Base-by-base conservation (phyloP, 2,113 vertebrate species). In the Accipiter virgatus region DNA sequence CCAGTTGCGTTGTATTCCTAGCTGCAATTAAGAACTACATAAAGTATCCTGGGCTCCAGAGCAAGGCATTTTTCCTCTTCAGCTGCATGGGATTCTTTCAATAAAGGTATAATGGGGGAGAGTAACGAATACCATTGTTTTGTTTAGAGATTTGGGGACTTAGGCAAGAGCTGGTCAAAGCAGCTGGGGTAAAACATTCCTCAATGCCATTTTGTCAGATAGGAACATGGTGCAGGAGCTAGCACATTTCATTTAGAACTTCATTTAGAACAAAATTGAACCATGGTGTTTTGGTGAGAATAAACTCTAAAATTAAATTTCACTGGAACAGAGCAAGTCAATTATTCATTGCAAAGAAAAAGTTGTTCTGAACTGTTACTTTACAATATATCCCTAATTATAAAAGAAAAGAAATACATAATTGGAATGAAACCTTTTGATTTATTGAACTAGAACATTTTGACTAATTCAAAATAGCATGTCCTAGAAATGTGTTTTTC, bases 371-470 rank as follows among this genome's bases (percentile, higher is more conserved):
- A 95, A 79, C 86, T 91, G 70, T 85, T 96, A 52, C 77, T 95
- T 91, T 89, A 68, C 70, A 86, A 89, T 94, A 79, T 66, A 94
- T 48, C 62, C 81, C 62, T 97, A 97, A 97, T 97, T 93, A 96
- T 58, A 50, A 90, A 65, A 95, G n/a, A 83, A 91, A 80, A 77
- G 78, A 91, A 93, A 97, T 38, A 48, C 86, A 93, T 80, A 97
- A 82, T 89, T 93, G 81, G 66, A 97, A 91, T 9, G 61, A 92
- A 97, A 93, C 74, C 93, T 94, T 97, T 88, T 93, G 94, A 95
- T 96, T 97, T 90, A 91, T 73, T 91, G 94, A 95, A 93, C 87
- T 81, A 80, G 89, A 96, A 97, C 91, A 73, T 93, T 97, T 95
- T 87, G 86, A 95, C 86, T 96, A 93, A 96, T 94, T 95, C 84